These are phyloP conservation scores for Psophia crepitans DNA, from an alignment of 2,113 vertebrate species.

Conservation along the genomic window DNA sequence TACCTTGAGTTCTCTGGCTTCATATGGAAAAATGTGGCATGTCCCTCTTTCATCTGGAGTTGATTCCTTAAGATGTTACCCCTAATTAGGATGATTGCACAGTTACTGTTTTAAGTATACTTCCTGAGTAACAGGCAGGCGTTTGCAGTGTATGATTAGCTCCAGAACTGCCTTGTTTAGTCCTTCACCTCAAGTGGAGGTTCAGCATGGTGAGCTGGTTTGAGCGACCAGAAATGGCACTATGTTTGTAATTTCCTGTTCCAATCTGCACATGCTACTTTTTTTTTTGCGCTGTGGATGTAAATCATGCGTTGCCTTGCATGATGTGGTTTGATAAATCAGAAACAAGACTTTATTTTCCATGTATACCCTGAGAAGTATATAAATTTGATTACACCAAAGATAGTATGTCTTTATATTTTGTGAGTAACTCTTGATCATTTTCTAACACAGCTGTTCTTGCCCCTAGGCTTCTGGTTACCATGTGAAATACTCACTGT, in stretches of 20 bases:
- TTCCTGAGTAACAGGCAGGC: background rate
- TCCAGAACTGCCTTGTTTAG: background rate
- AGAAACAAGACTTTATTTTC: background rate
- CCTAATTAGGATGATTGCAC: background rate
- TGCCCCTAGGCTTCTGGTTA: background rate
- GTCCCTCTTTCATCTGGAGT: background rate
- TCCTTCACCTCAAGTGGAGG: background rate
- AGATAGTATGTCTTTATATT: background rate
- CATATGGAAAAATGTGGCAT: background rate
- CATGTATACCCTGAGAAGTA: background rate
- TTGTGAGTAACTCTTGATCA: background rate
- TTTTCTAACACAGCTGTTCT: background rate
- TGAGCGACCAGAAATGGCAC: background rate
- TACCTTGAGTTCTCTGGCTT: background rate
- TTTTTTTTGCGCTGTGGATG: accelerated
- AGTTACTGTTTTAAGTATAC: background rate
- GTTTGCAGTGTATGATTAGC: background rate
- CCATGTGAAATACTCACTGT: accelerated
- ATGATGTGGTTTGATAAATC: background rate
- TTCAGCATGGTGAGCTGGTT: background rate
- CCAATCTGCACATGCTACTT: accelerated
- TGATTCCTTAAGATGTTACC: background rate
- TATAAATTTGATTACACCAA: background rate
- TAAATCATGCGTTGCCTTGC: accelerated
- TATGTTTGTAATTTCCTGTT: background rate